Percentiles rank a stretch among this genome's conserved stretches.
Evolutionary conservation across 2,113 vertebrate genomes (phyloP).

Genomic region (Gorsachius goisagi): DNA sequence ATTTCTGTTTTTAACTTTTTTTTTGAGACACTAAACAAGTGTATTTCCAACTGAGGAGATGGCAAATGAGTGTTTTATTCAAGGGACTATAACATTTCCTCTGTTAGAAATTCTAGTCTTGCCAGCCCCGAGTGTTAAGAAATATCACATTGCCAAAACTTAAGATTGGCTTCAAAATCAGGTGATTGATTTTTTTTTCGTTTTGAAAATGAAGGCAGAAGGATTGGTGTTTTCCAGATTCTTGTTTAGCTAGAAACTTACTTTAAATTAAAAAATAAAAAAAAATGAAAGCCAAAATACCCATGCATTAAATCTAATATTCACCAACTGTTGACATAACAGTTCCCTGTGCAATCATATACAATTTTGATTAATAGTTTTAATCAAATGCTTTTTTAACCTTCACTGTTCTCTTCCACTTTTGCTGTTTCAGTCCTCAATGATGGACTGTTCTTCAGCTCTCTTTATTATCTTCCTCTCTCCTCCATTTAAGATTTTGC

Average conservation of each 20-base stretch:
- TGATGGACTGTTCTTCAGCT: neutral
- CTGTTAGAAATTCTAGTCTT: neutral
- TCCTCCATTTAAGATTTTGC: neutral
- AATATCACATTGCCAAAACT: neutral
- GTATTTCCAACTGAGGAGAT: neutral
- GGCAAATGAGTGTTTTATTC: neutral
- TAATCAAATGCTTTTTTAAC: neutral
- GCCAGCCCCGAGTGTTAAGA: neutral
- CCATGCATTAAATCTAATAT: neutral
- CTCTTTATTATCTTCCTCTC: neutral
- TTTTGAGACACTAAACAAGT: neutral
- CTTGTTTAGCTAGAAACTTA: neutral
- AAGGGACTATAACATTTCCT: neutral
- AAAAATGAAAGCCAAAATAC: neutral
- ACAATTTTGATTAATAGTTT: slow-evolving; percentile 24
- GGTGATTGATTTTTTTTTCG: neutral
- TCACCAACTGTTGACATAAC: neutral
- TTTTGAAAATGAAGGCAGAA: neutral
- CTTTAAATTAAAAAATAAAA: neutral
- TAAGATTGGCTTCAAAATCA: neutral
- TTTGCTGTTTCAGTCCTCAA: neutral
- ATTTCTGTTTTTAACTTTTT: neutral
- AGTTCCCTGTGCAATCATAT: neutral
- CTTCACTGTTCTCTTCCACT: neutral
- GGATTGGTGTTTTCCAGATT: neutral